These are phyloP conservation scores for Ophiothrix spiculata DNA, from an alignment of 35 echinoderm and acorn worm genomes.

Conservation along the genomic window DNA sequence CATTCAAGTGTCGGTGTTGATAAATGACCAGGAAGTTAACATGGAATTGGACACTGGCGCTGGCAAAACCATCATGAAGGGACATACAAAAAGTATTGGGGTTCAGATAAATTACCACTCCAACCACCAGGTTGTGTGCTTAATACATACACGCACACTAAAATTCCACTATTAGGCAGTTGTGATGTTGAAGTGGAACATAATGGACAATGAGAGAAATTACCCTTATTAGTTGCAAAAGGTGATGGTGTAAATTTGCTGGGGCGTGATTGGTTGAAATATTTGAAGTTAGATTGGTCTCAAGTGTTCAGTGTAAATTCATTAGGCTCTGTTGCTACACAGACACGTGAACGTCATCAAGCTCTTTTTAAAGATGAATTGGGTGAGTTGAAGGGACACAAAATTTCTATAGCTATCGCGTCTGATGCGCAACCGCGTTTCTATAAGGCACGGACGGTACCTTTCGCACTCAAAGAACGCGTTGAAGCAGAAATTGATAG, in stretches of 20 bases:
- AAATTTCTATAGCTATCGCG: constrained; percentile 15
- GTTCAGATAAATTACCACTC: neutral
- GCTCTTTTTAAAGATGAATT: constrained; percentile 19
- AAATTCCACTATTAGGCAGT: constrained; percentile 33
- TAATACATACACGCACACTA: constrained; percentile 40
- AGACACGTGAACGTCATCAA: constrained; percentile 14
- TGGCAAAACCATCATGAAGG: neutral
- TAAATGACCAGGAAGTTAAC: neutral
- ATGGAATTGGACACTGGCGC: neutral
- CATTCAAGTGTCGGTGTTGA: neutral
- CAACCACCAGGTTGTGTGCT: neutral
- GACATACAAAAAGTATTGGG: neutral
- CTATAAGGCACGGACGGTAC: constrained; percentile 33
- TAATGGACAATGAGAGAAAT: neutral
- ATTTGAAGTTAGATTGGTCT: constrained; percentile 14
- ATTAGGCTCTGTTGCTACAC: neutral
- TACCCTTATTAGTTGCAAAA: constrained; percentile 21
- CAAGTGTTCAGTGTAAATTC: constrained; percentile 1
- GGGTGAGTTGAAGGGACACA: constrained; percentile 19
- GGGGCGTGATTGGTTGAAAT: constrained; percentile 40
- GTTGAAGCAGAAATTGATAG: constrained; percentile 19
- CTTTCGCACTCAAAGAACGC: constrained; percentile 20
- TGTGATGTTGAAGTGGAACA: constrained; percentile 28
- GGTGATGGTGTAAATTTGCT: constrained; percentile 27
- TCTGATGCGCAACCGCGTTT: neutral